Conservation (phyloP, 2,888 invertebrate genomes). For the Sclerodermus sp. region DNA sequence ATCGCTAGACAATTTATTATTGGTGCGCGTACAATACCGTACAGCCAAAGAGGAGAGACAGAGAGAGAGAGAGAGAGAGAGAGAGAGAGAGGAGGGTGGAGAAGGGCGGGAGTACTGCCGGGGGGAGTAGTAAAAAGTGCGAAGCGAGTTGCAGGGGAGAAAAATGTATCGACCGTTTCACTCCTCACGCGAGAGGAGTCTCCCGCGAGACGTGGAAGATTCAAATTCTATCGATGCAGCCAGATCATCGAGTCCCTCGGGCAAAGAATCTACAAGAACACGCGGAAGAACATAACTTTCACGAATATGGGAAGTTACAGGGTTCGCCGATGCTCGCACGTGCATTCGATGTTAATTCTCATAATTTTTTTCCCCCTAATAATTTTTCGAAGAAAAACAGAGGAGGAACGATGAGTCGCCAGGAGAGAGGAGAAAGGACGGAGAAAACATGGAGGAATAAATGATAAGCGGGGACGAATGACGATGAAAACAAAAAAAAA, state of each 20-base stretch:
- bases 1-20: no score
- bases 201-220: conserved; percentile 1
- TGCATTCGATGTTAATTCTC: no score
- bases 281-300: neutral
- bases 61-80: conserved; percentile 6
- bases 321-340: no score
- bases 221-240: conserved; percentile 9
- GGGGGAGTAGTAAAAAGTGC: neutral
- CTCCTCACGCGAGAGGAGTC: neutral
- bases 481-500: no score
- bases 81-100: neutral
- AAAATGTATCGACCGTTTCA: conserved; percentile 12
- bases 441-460: conserved; percentile 3
- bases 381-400: no score
- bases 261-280: neutral
- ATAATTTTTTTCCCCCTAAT: no score
- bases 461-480: neutral
- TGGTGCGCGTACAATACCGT: no score
- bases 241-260: conserved; percentile 3
- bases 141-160: neutral
- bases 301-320: no score
- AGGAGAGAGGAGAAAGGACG: neutral
- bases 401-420: no score
- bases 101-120: no score
- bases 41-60: no score